A percentile compares a stretch with the other conserved stretches of the same genome.
Evolutionary conservation across 2,113 vertebrate species (phyloP).

Genomic region (Telmatochromis sp.): DNA sequence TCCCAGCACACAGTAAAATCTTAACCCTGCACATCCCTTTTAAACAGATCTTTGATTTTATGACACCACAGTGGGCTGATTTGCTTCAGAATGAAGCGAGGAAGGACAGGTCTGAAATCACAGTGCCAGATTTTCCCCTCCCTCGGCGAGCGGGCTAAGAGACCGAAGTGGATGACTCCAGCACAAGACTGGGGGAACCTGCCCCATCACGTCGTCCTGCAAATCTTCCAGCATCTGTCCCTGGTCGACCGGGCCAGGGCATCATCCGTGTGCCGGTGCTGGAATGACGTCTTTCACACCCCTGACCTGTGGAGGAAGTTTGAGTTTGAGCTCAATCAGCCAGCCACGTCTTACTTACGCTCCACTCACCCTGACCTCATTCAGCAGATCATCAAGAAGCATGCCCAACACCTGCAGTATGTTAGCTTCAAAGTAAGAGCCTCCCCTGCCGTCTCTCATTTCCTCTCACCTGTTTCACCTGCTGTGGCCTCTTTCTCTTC

Average conservation of each 20-base stretch:
- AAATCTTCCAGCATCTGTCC: constrained; percentile 82
- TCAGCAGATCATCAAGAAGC: constrained; percentile 88
- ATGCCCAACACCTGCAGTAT: constrained; percentile 82
- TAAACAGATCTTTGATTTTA: neutral
- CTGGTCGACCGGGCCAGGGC: constrained; percentile 80
- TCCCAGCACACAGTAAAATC: neutral
- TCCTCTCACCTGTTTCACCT: neutral
- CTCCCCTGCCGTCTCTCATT: neutral
- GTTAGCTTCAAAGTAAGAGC: constrained; percentile 84
- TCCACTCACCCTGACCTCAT: constrained; percentile 89
- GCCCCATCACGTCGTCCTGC: constrained; percentile 76
- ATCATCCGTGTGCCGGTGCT: constrained; percentile 81
- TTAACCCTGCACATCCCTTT: neutral
- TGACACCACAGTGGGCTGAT: neutral
- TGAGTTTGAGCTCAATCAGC: constrained; percentile 89
- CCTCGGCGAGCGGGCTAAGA: constrained; percentile 63
- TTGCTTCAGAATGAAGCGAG: constrained; percentile 77
- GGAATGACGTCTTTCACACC: constrained; percentile 87
- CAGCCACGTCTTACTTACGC: constrained; percentile 84
- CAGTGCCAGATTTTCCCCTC: constrained; percentile 59
- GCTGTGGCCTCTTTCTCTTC: neutral
- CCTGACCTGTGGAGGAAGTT: constrained; percentile 88
- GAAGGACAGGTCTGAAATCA: constrained; percentile 43
- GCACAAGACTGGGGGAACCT: constrained; percentile 78
- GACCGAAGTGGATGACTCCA: constrained; percentile 42